Conservation (phyloP, 2,797 vertebrate species). For the Pseudochirops cupreus region DNA sequence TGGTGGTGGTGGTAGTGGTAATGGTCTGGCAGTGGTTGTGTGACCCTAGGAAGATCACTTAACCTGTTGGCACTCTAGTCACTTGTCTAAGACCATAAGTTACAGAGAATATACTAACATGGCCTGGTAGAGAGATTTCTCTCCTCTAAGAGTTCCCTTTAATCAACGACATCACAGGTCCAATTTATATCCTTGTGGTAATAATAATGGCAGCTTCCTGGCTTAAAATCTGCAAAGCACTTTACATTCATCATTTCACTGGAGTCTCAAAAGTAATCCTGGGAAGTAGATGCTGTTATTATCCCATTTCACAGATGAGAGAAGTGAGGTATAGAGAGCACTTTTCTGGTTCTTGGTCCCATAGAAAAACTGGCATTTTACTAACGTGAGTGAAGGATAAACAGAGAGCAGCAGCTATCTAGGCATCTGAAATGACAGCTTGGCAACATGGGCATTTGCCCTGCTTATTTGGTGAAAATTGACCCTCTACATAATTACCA, state of each 20-base stretch:
- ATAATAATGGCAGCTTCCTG: not conserved
- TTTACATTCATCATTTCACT: not conserved
- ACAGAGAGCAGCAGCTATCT: not conserved
- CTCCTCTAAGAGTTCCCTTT: not conserved
- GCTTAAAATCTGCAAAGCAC: not conserved
- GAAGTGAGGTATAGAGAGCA: not conserved
- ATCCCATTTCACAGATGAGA: not conserved
- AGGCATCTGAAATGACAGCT: not conserved
- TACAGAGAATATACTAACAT: not conserved
- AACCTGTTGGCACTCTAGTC: not conserved
- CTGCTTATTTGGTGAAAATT: not conserved
- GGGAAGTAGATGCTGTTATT: not conserved
- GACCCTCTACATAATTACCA: not conserved
- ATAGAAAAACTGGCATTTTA: not conserved
- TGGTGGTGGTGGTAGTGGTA: too few species aligned
- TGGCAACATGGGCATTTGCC: not conserved
- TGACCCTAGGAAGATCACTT: not conserved
- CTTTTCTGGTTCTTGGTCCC: not conserved
- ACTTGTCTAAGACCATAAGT: not conserved
- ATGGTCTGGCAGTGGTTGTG: not conserved
- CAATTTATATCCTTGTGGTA: not conserved
- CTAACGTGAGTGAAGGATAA: not conserved
- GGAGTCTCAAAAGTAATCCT: not conserved
- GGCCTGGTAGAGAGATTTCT: not conserved
- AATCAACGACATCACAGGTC: not conserved